Evolutionary conservation across 2,888 invertebrate species (phyloP).

Genomic region (Chrysolina americana): DNA sequence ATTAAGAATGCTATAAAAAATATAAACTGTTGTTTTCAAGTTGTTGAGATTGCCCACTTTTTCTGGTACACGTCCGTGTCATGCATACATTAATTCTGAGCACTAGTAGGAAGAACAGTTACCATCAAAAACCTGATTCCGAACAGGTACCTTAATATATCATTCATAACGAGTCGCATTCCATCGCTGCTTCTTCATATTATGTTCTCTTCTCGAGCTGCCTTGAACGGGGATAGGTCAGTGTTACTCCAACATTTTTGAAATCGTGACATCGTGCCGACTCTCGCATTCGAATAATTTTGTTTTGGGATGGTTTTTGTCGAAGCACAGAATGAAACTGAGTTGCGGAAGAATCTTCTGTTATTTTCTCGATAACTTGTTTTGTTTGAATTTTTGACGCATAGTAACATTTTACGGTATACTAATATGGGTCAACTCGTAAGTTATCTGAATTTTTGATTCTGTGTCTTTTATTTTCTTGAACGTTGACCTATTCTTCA

Average conservation of each 20-base stretch:
- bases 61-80: background rate
- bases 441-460: too few relatives aligned
- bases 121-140: constrained; percentile 12
- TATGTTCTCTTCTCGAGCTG: background rate
- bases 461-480: too few relatives aligned
- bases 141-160: constrained; percentile 20
- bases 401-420: too few relatives aligned
- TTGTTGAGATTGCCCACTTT: constrained; percentile 7
- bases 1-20: background rate
- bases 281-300: background rate
- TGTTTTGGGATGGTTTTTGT: background rate
- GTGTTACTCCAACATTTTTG: constrained; percentile 7
- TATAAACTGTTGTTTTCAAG: background rate
- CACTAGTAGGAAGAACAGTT: background rate
- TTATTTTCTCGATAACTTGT: background rate
- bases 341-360: too few relatives aligned
- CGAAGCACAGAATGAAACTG: too few relatives aligned
- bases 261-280: constrained; percentile 9
- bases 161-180: constrained; percentile 14
- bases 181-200: background rate
- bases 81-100: background rate
- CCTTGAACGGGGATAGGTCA: constrained; percentile 21
- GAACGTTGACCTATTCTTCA: too few relatives aligned
- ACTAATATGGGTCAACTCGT: too few relatives aligned
- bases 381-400: too few relatives aligned